Evolutionary conservation across 2,888 invertebrate genomes (phyloP).

Genomic region (Agrotis ipsilon): DNA sequence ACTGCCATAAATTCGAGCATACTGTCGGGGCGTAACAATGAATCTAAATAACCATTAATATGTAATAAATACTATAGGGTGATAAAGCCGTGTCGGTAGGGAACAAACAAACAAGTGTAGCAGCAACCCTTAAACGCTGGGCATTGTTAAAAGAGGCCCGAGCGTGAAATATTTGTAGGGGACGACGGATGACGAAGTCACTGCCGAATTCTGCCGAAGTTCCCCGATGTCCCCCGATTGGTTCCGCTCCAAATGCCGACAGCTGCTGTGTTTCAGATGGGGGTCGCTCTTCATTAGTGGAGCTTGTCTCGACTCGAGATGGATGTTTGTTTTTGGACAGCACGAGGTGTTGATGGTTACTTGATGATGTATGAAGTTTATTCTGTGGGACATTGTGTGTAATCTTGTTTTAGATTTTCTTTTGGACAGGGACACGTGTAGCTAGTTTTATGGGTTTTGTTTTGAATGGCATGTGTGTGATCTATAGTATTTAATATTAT

Average conservation of each 20-base stretch:
- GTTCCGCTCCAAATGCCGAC: conserved; percentile 89
- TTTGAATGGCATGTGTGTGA: not conserved
- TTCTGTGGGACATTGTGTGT: conserved; percentile 64
- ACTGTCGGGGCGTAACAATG: conserved; percentile 89
- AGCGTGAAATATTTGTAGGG: conserved; percentile 78
- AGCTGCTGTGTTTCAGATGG: conserved; percentile 90
- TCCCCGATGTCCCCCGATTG: conserved; percentile 83
- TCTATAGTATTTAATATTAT: not conserved
- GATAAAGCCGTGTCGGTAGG: conserved; percentile 87
- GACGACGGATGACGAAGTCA: conserved; percentile 74
- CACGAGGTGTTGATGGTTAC: conserved; percentile 84
- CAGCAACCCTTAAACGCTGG: conserved; percentile 84
- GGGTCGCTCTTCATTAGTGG: conserved; percentile 90
- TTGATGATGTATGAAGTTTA: conserved; percentile 86
- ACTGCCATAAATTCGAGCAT: conserved; percentile 89
- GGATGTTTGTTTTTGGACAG: conserved; percentile 90
- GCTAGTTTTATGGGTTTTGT: conserved; percentile 4
- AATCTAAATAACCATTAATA: conserved; percentile 91
- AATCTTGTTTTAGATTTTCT: conserved; percentile 43
- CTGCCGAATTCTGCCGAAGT: conserved; percentile 79
- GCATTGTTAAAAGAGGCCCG: conserved; percentile 78
- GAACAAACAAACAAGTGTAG: conserved; percentile 90
- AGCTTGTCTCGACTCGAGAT: conserved; percentile 89
- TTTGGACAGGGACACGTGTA: conserved; percentile 48
- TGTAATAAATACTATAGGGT: conserved; percentile 91